Percentiles rank a stretch among this genome's conserved stretches.
These are phyloP conservation scores for Centroberyx gerrardi DNA, from an alignment of 2,797 vertebrate genomes.

Conservation along the genomic window DNA sequence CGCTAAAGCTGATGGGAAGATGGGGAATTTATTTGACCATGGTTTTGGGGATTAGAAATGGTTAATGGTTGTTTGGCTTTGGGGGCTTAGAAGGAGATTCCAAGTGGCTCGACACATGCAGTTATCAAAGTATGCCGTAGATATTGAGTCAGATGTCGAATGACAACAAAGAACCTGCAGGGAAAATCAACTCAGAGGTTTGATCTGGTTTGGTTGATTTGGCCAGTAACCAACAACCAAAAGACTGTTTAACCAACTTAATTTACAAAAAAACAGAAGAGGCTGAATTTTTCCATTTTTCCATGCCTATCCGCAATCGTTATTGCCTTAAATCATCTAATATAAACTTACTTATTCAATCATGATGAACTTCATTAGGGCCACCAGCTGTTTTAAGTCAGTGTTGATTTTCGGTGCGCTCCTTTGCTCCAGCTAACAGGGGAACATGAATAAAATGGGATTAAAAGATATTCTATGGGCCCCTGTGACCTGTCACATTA, in stretches of 20 bases:
- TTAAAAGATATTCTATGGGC: conserved; percentile 51
- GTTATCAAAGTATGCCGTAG: conserved; percentile 39
- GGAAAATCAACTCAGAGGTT: conserved; percentile 19
- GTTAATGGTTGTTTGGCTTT: conserved; percentile 64
- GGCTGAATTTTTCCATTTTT: not conserved
- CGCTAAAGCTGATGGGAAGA: conserved; percentile 62
- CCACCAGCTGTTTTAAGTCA: conserved; percentile 26
- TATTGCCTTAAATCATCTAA: conserved; percentile 11
- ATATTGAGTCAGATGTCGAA: conserved; percentile 35
- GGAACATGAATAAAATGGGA: conserved; percentile 43
- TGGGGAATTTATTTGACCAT: conserved; percentile 46
- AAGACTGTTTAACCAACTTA: too few species aligned
- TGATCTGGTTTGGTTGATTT: not conserved
- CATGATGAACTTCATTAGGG: conserved; percentile 28
- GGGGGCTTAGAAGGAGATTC: conserved; percentile 32
- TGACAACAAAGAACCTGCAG: conserved; percentile 29
- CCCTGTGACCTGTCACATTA: conserved; percentile 51
- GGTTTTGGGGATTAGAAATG: conserved; percentile 64
- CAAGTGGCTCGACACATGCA: conserved; percentile 45
- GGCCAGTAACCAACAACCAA: not conserved
- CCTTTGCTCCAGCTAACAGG: conserved; percentile 18
- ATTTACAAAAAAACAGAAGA: not conserved
- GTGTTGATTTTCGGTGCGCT: conserved; percentile 30
- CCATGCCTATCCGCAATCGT: conserved; percentile 24
- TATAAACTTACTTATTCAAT: conserved; percentile 27